phyloP scores from a whole-genome alignment of 2,113 vertebrate species.

The Eupsittula cactorum region DNA sequence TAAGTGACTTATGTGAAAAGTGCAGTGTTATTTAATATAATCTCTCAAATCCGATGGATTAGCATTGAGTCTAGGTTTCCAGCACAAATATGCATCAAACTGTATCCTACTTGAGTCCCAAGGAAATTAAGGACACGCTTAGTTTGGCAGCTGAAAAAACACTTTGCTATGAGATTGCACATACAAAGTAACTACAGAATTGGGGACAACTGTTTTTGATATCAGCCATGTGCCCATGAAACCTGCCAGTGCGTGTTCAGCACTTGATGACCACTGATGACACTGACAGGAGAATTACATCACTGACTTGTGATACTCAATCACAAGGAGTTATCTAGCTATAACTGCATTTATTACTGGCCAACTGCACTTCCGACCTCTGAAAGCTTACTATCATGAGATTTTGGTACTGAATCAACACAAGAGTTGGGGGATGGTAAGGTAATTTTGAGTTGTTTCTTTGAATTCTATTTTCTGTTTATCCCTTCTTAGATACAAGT shows the following conservation, averaged over 20 bases:
- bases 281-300: neutral
- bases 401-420: neutral
- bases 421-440: neutral
- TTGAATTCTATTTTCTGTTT: neutral
- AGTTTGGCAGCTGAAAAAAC: conserved; percentile 9
- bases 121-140: neutral
- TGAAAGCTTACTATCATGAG: neutral
- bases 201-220: neutral
- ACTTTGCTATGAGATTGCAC: neutral
- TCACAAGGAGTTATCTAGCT: neutral
- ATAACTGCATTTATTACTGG: neutral
- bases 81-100: neutral
- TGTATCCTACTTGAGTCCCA: neutral
- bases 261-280: neutral
- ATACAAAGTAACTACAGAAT: neutral
- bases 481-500: neutral
- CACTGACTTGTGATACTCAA: neutral
- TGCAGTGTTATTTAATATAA: neutral
- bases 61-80: neutral
- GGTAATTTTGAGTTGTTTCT: neutral
- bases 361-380: neutral
- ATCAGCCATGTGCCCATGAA: neutral
- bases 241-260: neutral
- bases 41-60: neutral
- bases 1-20: neutral